These are phyloP conservation scores for Brachionus manjavacas DNA, from an alignment of 1,140 invertebrate genomes.

Conservation along the genomic window DNA sequence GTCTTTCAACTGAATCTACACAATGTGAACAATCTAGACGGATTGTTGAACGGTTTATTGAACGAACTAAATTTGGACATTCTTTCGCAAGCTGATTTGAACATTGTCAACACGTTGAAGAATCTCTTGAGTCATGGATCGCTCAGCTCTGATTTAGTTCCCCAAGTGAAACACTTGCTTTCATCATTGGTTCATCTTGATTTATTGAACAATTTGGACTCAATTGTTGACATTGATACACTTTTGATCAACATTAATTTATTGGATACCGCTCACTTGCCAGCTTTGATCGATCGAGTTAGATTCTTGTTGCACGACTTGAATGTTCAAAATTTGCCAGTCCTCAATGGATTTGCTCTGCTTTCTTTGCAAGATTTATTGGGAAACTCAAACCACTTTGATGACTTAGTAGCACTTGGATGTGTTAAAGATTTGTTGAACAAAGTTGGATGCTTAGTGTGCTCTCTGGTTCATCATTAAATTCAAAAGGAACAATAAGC, in stretches of 20 bases:
- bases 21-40: not conserved
- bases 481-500: not conserved
- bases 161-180: not conserved
- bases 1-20: not conserved
- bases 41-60: not conserved
- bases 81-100: not conserved
- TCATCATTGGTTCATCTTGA: not conserved
- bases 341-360: not conserved
- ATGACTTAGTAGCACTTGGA: not conserved
- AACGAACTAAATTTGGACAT: not conserved
- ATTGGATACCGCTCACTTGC: not conserved
- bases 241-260: not conserved
- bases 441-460: not conserved
- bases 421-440: not conserved
- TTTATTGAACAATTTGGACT: not conserved
- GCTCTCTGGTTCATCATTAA: not conserved
- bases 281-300: not conserved
- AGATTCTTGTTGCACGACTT: not conserved
- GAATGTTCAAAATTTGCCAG: not conserved
- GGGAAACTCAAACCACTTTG: not conserved
- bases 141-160: not conserved
- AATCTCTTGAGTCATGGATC: not conserved
- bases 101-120: not conserved
- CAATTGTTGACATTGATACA: not conserved
- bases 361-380: not conserved